These are phyloP conservation scores for Xylota segnis DNA, from an alignment of 2,888 invertebrate species.

Conservation along the genomic window DNA sequence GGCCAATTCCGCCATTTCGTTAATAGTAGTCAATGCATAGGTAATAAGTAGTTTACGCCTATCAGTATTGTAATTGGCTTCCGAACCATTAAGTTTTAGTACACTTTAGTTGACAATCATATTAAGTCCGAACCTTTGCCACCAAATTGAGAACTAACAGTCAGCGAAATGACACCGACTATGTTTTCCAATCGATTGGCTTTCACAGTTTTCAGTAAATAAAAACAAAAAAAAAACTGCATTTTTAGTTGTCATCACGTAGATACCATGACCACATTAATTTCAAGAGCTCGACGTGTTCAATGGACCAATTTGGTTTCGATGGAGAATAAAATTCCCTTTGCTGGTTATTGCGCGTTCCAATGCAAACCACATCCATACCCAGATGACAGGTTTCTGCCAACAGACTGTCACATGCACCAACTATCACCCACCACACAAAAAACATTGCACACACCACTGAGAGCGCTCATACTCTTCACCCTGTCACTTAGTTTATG, in stretches of 20 bases:
- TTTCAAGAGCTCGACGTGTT: conserved; percentile 9
- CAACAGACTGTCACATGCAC: conserved; percentile 34
- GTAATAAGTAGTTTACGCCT: no score
- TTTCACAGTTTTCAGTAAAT: background rate
- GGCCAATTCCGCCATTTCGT: no score
- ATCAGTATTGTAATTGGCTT: no score
- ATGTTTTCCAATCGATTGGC: background rate
- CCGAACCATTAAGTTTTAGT: no score
- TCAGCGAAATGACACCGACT: background rate
- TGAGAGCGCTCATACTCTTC: background rate
- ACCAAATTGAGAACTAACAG: background rate
- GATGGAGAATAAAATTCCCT: background rate
- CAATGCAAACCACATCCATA: conserved; percentile 33
- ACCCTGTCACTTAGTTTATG: conserved; percentile 25
- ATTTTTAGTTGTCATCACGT: background rate
- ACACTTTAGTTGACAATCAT: background rate
- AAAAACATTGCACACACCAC: conserved; percentile 4
- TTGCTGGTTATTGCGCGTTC: background rate
- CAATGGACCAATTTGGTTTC: conserved; percentile 7
- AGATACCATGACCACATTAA: background rate
- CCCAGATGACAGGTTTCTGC: conserved; percentile 39
- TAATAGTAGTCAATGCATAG: no score
- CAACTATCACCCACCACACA: background rate
- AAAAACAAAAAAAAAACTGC: background rate
- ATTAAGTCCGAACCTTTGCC: background rate